Evolutionary conservation across 2,888 invertebrate species (phyloP).

Genomic region (Caenorhabditis panamensis): DNA sequence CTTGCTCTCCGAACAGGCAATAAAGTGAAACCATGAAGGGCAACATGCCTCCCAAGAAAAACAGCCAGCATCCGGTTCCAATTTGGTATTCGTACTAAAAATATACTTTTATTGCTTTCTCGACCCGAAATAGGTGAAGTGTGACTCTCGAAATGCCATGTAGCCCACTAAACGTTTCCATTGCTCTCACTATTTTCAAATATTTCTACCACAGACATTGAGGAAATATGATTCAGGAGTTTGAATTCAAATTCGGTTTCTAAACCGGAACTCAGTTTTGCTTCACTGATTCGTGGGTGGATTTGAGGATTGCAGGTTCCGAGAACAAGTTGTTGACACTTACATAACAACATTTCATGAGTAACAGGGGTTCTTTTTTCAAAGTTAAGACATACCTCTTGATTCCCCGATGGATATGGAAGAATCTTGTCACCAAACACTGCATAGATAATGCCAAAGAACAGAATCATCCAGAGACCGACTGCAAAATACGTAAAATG

Average conservation of each 20-base stretch:
- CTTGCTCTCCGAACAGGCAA: conserved; percentile 31
- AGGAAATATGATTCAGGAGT: conserved; percentile 34
- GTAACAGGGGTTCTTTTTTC: background rate
- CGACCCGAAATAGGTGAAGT: no score
- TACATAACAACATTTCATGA: background rate
- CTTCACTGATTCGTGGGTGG: conserved; percentile 27
- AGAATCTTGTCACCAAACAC: conserved; percentile 16
- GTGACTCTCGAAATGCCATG: background rate
- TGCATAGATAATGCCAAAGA: conserved; percentile 7
- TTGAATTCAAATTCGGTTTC: background rate
- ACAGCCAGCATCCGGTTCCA: conserved; percentile 40
- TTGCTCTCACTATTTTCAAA: conserved; percentile 11
- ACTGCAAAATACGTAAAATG: conserved; percentile 24
- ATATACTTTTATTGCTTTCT: background rate
- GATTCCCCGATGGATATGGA: background rate
- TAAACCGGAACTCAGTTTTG: background rate
- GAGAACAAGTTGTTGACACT: conserved; percentile 20
- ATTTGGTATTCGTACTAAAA: conserved; percentile 33
- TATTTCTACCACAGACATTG: conserved; percentile 11
- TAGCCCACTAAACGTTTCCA: background rate
- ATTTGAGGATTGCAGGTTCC: conserved; percentile 6
- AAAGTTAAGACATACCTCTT: conserved; percentile 15
- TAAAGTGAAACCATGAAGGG: conserved; percentile 22
- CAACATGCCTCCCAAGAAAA: conserved; percentile 37
- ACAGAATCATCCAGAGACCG: conserved; percentile 37